Conservation (phyloP, 1,140 invertebrate species). For the Drosophila repleta region DNA sequence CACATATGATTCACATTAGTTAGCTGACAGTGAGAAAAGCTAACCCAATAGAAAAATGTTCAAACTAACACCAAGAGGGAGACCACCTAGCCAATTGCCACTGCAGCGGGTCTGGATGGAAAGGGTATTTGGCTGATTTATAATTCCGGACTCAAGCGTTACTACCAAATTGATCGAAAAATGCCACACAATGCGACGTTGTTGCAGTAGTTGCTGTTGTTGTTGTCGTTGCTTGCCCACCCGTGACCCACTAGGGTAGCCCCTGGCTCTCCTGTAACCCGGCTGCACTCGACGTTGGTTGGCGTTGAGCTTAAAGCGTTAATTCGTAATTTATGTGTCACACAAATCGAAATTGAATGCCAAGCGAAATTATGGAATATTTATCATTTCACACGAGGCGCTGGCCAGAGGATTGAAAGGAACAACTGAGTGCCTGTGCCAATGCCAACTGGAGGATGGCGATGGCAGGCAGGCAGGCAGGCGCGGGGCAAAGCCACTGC, state of each 20-base stretch:
- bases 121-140: slow-evolving; percentile 7
- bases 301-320: slow-evolving; percentile 79
- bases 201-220: not conserved
- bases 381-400: slow-evolving; percentile 76
- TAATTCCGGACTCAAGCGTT: slow-evolving; percentile 32
- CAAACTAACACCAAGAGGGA: not conserved
- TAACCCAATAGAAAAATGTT: not conserved
- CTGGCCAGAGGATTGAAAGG: slow-evolving; percentile 8
- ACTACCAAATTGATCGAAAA: slow-evolving; percentile 45
- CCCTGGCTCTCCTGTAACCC: not conserved
- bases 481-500: slow-evolving; percentile 12
- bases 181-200: slow-evolving; percentile 30
- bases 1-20: not conserved
- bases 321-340: slow-evolving; percentile 84
- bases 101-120: no score
- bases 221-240: slow-evolving; percentile 36
- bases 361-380: slow-evolving; percentile 84
- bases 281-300: not conserved
- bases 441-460: not conserved
- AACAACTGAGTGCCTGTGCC: slow-evolving; percentile 3
- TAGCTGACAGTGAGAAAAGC: not conserved
- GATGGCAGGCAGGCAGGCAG: not conserved
- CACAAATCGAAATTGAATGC: slow-evolving; percentile 83
- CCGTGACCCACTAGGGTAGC: slow-evolving; percentile 30
- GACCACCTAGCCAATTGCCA: not conserved